Conservation (phyloP, 2,888 invertebrate genomes). For the Phortica magna region DNA sequence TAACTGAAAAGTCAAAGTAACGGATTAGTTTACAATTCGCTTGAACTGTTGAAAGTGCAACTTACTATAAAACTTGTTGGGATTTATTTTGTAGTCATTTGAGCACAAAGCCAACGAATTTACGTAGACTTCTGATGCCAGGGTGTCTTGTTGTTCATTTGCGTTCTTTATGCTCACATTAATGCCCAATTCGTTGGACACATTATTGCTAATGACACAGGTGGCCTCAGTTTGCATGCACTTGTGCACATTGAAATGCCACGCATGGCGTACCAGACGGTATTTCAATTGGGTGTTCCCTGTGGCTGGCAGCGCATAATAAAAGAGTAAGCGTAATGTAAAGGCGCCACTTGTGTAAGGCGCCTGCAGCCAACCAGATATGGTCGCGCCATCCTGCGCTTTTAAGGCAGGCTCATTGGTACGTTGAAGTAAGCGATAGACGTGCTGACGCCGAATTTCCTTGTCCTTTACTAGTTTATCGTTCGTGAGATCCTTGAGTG, state of each 20-base stretch:
- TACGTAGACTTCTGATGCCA: constrained; percentile 72
- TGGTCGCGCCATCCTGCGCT: constrained; percentile 72
- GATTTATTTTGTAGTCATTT: constrained; percentile 69
- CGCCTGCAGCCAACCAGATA: constrained; percentile 84
- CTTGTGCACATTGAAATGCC: constrained; percentile 82
- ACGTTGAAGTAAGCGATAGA: constrained; percentile 72
- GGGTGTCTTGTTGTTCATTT: constrained; percentile 81
- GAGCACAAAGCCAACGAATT: constrained; percentile 74
- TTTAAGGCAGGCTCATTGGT: constrained; percentile 61
- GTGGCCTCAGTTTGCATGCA: constrained; percentile 80
- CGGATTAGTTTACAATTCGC: background rate
- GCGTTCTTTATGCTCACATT: constrained; percentile 85
- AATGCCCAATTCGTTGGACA: constrained; percentile 81
- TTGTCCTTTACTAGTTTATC: constrained; percentile 77
- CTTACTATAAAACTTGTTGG: constrained; percentile 72
- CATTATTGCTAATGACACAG: constrained; percentile 79
- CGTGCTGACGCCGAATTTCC: constrained; percentile 76
- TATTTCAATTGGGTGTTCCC: constrained; percentile 75
- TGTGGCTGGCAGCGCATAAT: constrained; percentile 81
- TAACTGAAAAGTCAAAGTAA: constrained; percentile 60
- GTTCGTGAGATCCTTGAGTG: constrained; percentile 74
- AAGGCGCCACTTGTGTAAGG: constrained; percentile 83
- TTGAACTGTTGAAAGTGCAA: constrained; percentile 8
- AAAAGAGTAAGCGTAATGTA: constrained; percentile 84
- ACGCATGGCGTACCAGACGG: constrained; percentile 83